A percentile compares a stretch with the other conserved stretches of the same genome.
Evolutionary conservation across 2,797 vertebrate species (phyloP).

Genomic region (Sebastes kiyomatsui): DNA sequence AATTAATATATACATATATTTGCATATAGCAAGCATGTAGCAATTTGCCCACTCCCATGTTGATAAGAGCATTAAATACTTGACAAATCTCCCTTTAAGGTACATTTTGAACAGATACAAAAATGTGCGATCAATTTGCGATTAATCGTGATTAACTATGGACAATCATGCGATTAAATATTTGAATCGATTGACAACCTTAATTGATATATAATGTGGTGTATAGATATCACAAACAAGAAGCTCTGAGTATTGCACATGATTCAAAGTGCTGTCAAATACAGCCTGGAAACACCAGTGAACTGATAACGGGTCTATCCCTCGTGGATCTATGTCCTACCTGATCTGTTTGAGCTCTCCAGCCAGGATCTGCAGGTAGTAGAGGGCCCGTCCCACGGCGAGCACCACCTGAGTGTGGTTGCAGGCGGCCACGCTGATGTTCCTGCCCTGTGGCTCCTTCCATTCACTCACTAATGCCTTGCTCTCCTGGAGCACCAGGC

Average conservation of each 20-base stretch:
- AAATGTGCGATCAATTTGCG: too few species aligned
- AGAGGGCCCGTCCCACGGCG: constrained; percentile 93
- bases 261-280: not conserved
- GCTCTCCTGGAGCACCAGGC: constrained; percentile 94
- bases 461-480: constrained; percentile 96
- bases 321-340: constrained; percentile 68
- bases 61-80: too few species aligned
- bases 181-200: too few species aligned
- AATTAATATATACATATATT: too few species aligned
- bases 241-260: not conserved
- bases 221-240: not conserved
- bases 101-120: too few species aligned
- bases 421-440: constrained; percentile 98
- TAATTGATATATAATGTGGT: not conserved
- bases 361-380: constrained; percentile 94
- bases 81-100: too few species aligned
- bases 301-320: not conserved
- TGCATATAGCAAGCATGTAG: too few species aligned
- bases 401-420: constrained; percentile 97
- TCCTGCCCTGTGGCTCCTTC: constrained; percentile 97
- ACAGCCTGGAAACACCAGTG: not conserved
- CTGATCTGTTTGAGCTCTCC: constrained; percentile 97
- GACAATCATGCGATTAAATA: too few species aligned
- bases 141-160: too few species aligned
- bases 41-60: too few species aligned